These are phyloP conservation scores for Ophioninae sp. DNA, from an alignment of 2,888 invertebrate species.

Conservation along the genomic window DNA sequence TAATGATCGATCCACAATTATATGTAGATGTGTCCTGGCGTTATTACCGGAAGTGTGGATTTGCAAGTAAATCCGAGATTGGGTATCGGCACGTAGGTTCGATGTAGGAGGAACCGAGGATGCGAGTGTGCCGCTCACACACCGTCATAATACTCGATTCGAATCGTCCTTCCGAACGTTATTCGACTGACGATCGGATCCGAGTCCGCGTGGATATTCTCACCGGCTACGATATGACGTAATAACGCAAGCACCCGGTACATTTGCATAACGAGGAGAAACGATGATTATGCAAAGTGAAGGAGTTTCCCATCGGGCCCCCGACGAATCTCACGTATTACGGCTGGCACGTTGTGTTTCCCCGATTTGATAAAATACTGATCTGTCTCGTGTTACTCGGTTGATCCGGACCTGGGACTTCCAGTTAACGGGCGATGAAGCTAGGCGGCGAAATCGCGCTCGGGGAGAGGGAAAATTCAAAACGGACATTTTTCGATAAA, in stretches of 20 bases:
- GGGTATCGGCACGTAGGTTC: slow-evolving; percentile 13
- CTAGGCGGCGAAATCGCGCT: background rate
- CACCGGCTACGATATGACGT: slow-evolving; percentile 25
- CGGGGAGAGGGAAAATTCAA: background rate
- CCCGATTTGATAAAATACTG: background rate
- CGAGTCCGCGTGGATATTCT: slow-evolving; percentile 31
- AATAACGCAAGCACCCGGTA: slow-evolving; percentile 18
- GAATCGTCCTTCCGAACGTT: slow-evolving; percentile 8
- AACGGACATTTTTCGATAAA: background rate
- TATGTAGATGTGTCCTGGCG: slow-evolving; percentile 29
- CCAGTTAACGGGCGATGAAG: background rate
- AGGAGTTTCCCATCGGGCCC: slow-evolving; percentile 47
- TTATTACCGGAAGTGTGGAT: slow-evolving; percentile 17
- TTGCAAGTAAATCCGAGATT: slow-evolving; percentile 38
- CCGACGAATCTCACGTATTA: background rate
- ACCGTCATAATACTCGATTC: background rate
- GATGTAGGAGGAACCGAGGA: background rate
- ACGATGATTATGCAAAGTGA: slow-evolving; percentile 62
- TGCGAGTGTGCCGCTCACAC: background rate
- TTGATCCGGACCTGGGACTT: background rate
- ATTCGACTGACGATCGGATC: slow-evolving; percentile 48
- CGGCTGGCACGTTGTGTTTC: slow-evolving; percentile 1
- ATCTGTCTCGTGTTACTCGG: background rate
- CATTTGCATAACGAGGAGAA: slow-evolving; percentile 59
- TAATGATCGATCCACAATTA: slow-evolving; percentile 24